Evolutionary conservation across 2,888 invertebrate genomes (phyloP).

Genomic region (Athalia circularis): DNA sequence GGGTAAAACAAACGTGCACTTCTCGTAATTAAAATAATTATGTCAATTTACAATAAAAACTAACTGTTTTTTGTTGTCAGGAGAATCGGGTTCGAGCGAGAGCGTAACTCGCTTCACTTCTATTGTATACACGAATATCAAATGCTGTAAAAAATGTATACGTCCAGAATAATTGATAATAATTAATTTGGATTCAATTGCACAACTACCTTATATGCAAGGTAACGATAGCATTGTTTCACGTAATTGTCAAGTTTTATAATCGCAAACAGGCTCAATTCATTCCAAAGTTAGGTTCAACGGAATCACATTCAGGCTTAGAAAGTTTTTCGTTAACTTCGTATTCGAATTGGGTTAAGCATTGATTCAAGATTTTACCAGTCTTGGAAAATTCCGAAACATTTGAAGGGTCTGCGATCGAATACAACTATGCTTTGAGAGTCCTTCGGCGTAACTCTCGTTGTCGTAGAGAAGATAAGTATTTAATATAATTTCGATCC

Average conservation of each 20-base stretch:
- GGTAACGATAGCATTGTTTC: neutral
- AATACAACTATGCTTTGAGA: neutral
- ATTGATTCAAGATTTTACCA: neutral
- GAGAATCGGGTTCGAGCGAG: neutral
- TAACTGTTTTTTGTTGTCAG: neutral
- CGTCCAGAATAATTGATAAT: too few species aligned
- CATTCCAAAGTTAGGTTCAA: neutral
- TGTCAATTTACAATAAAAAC: conserved; percentile 11
- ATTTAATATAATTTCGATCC: conserved; percentile 3
- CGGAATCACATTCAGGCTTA: neutral
- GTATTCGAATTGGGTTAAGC: neutral
- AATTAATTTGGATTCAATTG: neutral
- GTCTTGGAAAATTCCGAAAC: neutral
- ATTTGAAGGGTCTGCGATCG: neutral
- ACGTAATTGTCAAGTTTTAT: neutral
- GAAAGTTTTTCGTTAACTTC: conserved; percentile 1
- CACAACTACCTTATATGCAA: neutral
- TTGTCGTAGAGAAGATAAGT: conserved; percentile 18
- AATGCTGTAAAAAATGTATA: too few species aligned
- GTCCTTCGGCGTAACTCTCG: neutral
- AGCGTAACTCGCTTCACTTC: too few species aligned
- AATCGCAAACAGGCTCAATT: conserved; percentile 1
- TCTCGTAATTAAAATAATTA: neutral
- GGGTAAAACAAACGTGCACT: neutral
- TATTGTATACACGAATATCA: too few species aligned